phyloP scores from a whole-genome alignment of 2,888 invertebrate genomes.

The Lithophane semibrunnea region DNA sequence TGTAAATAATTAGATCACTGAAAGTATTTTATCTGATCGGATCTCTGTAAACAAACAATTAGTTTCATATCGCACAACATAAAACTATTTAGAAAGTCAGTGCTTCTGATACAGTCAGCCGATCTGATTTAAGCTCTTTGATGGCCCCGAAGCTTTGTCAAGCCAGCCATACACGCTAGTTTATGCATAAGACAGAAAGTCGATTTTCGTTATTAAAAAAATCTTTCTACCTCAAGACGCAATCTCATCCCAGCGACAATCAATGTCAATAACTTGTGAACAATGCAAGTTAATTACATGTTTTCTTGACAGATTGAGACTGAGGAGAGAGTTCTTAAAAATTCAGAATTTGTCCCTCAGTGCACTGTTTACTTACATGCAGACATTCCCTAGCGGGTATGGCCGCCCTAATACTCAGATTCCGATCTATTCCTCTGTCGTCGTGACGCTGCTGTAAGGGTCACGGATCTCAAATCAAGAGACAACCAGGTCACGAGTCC shows the following conservation, averaged over 20 bases:
- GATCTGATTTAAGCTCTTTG: background rate
- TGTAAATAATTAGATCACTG: constrained; percentile 9
- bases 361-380: too few relatives aligned
- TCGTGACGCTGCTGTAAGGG: background rate
- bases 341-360: too few relatives aligned
- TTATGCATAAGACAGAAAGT: too few relatives aligned
- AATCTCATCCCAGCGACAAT: too few relatives aligned
- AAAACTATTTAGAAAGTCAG: background rate
- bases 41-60: background rate
- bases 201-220: too few relatives aligned
- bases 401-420: too few relatives aligned
- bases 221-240: too few relatives aligned
- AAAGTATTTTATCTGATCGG: background rate
- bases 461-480: background rate
- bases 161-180: background rate
- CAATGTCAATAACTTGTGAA: too few relatives aligned
- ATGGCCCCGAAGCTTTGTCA: background rate
- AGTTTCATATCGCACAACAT: background rate
- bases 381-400: too few relatives aligned
- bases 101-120: background rate
- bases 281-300: too few relatives aligned
- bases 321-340: too few relatives aligned
- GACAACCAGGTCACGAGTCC: constrained; percentile 23
- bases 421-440: background rate
- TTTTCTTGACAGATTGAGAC: too few relatives aligned